A percentile compares a stretch with the other conserved stretches of the same genome.
These are phyloP conservation scores for Phainopepla nitens DNA, from an alignment of 2,113 vertebrate genomes.

Conservation along the genomic window DNA sequence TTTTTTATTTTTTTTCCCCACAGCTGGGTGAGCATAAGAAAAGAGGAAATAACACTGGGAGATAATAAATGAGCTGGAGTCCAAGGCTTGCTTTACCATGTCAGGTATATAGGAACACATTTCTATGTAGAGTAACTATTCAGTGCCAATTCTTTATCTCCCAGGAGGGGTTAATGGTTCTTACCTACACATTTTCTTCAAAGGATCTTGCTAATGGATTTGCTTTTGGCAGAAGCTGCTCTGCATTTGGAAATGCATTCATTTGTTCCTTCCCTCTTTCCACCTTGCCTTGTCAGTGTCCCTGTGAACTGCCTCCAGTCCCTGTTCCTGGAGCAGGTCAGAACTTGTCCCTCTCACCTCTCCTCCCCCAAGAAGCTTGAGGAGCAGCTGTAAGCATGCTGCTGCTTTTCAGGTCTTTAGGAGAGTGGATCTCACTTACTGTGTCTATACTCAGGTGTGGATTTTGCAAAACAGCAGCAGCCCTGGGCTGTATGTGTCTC, in stretches of 20 bases:
- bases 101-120: not conserved
- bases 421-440: not conserved
- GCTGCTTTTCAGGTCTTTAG: not conserved
- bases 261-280: not conserved
- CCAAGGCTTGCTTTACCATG: not conserved
- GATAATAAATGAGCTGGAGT: not conserved
- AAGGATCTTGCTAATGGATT: not conserved
- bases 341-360: not conserved
- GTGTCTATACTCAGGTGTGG: not conserved
- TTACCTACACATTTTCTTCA: not conserved
- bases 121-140: not conserved
- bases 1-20: accelerated
- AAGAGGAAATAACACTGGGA: not conserved
- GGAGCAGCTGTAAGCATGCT: not conserved
- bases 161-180: not conserved
- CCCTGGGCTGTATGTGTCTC: not conserved
- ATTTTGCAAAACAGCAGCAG: not conserved
- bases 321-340: not conserved
- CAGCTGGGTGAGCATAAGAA: not conserved
- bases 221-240: not conserved
- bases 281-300: not conserved
- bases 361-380: not conserved
- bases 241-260: not conserved
- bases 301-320: not conserved
- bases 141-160: not conserved